Percentiles rank a stretch among this genome's conserved stretches.
Evolutionary conservation across 2,888 invertebrate species (phyloP).

Genomic region (Pammene aurita): DNA sequence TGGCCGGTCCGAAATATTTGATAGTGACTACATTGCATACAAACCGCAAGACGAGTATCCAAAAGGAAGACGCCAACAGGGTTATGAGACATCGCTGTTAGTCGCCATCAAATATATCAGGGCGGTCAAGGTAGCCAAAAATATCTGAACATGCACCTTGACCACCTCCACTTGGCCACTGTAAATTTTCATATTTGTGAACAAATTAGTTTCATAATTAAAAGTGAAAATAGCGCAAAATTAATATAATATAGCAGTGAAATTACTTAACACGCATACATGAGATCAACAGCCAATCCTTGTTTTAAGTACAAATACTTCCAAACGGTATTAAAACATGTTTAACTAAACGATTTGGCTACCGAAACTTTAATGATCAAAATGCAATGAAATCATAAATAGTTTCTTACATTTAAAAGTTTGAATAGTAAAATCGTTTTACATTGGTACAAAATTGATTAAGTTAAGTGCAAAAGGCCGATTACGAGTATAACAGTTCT

Average conservation of each 20-base stretch:
- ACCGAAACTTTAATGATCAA: slow-evolving; percentile 5
- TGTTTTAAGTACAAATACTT: slow-evolving; percentile 60
- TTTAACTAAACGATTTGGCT: slow-evolving; percentile 1
- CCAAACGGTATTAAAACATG: background rate
- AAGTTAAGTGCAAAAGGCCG: slow-evolving; percentile 12
- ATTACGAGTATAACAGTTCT: background rate
- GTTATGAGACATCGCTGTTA: too few relatives aligned
- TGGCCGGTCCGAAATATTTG: too few relatives aligned
- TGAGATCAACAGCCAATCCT: slow-evolving; percentile 77
- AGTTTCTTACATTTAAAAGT: background rate
- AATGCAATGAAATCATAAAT: background rate
- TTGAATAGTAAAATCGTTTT: slow-evolving; percentile 22
- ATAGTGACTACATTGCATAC: too few relatives aligned
- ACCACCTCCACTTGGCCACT: too few relatives aligned
- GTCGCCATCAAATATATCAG: too few relatives aligned
- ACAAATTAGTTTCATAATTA: background rate
- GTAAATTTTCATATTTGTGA: slow-evolving; percentile 5
- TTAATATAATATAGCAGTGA: slow-evolving; percentile 39
- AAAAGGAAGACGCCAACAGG: too few relatives aligned
- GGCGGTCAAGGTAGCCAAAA: too few relatives aligned
- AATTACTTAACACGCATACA: slow-evolving; percentile 50
- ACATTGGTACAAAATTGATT: slow-evolving; percentile 2
- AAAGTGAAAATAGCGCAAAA: background rate
- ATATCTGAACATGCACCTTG: too few relatives aligned
- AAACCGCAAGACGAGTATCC: too few relatives aligned